Evolutionary conservation across 2,797 vertebrate genomes (phyloP).

Genomic region (Bryconaethiops microstoma): DNA sequence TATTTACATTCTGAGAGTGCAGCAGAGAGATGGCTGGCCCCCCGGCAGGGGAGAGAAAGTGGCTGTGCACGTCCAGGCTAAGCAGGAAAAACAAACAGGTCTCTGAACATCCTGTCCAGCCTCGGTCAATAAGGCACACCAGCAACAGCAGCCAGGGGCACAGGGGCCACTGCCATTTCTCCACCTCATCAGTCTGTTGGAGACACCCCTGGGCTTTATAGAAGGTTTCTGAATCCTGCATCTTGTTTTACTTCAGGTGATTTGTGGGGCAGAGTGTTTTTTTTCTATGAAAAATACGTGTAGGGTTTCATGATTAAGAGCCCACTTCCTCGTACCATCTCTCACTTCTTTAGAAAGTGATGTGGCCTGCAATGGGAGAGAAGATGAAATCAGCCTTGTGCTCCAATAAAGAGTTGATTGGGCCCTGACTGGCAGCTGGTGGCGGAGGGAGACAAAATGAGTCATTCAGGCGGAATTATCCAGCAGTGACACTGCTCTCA

Average conservation of each 20-base stretch:
- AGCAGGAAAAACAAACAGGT: constrained; percentile 78
- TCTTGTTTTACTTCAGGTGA: constrained; percentile 1
- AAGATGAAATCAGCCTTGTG: constrained; percentile 15
- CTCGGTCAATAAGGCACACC: constrained; percentile 68
- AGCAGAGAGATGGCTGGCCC: constrained; percentile 50
- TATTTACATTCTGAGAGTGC: constrained; percentile 72
- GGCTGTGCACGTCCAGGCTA: constrained; percentile 50
- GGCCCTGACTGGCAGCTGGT: constrained; percentile 32
- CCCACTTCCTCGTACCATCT: background rate
- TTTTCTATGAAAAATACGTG: background rate
- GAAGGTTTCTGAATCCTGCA: background rate
- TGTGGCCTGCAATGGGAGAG: constrained; percentile 8
- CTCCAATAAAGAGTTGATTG: constrained; percentile 37
- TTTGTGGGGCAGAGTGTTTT: background rate
- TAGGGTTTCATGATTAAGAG: background rate
- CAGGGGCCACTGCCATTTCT: constrained; percentile 7
- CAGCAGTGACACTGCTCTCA: constrained; percentile 73
- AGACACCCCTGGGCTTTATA: constrained; percentile 2
- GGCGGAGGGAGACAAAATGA: constrained; percentile 47
- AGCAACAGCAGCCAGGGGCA: constrained; percentile 32
- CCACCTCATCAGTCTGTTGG: constrained; percentile 14
- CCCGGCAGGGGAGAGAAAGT: constrained; percentile 39
- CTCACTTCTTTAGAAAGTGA: constrained; percentile 9
- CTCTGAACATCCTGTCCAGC: constrained; percentile 70
- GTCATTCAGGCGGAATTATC: constrained; percentile 53